Conservation (phyloP, 2,888 invertebrate species). For the Octodonta nipae region DNA sequence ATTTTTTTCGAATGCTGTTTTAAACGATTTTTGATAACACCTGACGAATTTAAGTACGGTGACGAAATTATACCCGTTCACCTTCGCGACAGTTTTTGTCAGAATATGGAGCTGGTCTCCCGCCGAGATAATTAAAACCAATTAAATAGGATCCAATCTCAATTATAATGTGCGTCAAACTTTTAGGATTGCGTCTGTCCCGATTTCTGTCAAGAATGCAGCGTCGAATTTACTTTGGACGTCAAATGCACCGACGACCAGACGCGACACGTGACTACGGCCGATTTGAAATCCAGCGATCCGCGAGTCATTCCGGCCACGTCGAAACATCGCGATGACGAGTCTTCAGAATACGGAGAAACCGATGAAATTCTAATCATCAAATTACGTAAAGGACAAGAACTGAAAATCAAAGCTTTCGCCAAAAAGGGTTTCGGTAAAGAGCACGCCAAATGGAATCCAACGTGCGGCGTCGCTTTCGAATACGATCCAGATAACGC, state of each 20-base stretch:
- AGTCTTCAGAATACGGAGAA: constrained; percentile 86
- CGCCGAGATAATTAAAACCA: no score
- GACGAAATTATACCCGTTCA: no score
- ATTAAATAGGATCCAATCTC: no score
- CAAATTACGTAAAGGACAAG: constrained; percentile 45
- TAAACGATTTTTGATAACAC: no score
- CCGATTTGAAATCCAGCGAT: constrained; percentile 86
- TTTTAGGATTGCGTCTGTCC: constrained; percentile 84
- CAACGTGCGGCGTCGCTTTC: constrained; percentile 94
- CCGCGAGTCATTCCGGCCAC: constrained; percentile 86
- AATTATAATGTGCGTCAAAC: no score
- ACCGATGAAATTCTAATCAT: constrained; percentile 74
- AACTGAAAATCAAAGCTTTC: constrained; percentile 54
- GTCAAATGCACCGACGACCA: constrained; percentile 90
- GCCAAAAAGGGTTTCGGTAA: constrained; percentile 93
- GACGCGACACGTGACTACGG: constrained; percentile 91
- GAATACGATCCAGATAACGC: constrained; percentile 99
- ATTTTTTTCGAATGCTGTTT: no score
- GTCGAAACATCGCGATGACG: constrained; percentile 81
- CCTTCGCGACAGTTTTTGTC: no score
- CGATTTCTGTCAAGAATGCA: constrained; percentile 95
- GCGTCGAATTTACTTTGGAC: constrained; percentile 93
- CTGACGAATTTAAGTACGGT: no score
- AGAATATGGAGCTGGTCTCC: no score
- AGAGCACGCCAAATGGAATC: constrained; percentile 99